These are phyloP conservation scores for Coccyzus lansbergi DNA, from an alignment of 2,797 vertebrate species.

Conservation along the genomic window DNA sequence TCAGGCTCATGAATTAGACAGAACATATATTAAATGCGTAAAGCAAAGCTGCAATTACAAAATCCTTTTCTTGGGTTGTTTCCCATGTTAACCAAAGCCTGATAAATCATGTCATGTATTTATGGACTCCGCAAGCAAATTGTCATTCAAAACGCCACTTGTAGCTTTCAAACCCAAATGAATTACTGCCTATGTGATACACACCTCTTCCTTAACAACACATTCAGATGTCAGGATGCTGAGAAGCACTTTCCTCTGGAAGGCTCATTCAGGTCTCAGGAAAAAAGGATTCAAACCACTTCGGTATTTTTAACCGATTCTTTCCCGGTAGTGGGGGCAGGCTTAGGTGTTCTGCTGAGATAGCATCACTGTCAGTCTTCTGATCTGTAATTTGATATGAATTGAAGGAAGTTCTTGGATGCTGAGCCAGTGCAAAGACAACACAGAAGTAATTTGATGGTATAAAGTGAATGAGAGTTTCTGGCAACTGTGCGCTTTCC, in stretches of 20 bases:
- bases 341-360: not conserved
- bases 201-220: conserved; percentile 74
- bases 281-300: conserved; percentile 55
- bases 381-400: not conserved
- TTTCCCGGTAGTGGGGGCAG: conserved; percentile 12
- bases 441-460: rapidly evolving
- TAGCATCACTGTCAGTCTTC: not conserved
- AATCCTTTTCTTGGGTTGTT: conserved; percentile 46
- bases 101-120: conserved; percentile 4
- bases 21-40: not conserved
- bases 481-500: not conserved
- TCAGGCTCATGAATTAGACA: not conserved
- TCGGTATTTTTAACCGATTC: conserved; percentile 43
- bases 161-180: conserved; percentile 39
- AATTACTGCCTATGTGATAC: conserved; percentile 6
- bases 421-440: not conserved
- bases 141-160: conserved; percentile 68
- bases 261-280: conserved; percentile 37
- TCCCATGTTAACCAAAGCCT: conserved; percentile 42
- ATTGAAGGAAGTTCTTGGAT: not conserved
- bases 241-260: conserved; percentile 73
- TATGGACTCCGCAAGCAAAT: not conserved
- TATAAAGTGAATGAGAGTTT: not conserved
- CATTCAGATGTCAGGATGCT: conserved; percentile 71
- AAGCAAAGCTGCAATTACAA: not conserved